Percentiles rank a stretch among this genome's conserved stretches.
Conservation (phyloP, 2,797 vertebrate genomes). For the Tadarida brasiliensis region DNA sequence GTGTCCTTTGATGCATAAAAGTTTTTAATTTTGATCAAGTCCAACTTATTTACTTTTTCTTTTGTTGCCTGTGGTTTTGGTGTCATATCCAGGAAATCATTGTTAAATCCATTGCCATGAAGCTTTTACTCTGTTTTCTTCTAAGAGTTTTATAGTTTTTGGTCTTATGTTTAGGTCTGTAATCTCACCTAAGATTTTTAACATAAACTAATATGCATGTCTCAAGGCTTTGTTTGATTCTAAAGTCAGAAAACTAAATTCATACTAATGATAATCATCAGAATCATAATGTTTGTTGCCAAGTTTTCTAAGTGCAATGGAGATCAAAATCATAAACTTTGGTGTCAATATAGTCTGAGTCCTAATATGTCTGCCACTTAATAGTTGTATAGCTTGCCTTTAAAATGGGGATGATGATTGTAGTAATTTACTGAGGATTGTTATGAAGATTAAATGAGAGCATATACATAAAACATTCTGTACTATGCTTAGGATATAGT, state of each 20-base stretch:
- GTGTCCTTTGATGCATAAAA: not conserved
- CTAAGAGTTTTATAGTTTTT: conserved; percentile 36
- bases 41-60: not conserved
- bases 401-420: not conserved
- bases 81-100: conserved; percentile 21
- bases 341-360: not conserved
- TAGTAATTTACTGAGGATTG: not conserved
- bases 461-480: not conserved
- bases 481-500: not conserved
- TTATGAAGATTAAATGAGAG: conserved; percentile 22
- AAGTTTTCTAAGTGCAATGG: not conserved
- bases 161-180: conserved; percentile 24
- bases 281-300: conserved; percentile 10
- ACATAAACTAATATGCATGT: not conserved
- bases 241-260: conserved; percentile 43
- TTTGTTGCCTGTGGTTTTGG: conserved; percentile 18
- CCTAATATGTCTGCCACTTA: not conserved
- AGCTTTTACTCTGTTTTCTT: conserved; percentile 30
- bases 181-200: conserved; percentile 37
- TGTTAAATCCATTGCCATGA: not conserved
- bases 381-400: not conserved
- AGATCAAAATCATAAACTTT: conserved; percentile 31
- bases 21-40: conserved; percentile 46
- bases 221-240: conserved; percentile 41
- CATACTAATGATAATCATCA: not conserved